Evolutionary conservation across 2,113 vertebrate genomes (phyloP).

Genomic region (Hemiprocne comata): DNA sequence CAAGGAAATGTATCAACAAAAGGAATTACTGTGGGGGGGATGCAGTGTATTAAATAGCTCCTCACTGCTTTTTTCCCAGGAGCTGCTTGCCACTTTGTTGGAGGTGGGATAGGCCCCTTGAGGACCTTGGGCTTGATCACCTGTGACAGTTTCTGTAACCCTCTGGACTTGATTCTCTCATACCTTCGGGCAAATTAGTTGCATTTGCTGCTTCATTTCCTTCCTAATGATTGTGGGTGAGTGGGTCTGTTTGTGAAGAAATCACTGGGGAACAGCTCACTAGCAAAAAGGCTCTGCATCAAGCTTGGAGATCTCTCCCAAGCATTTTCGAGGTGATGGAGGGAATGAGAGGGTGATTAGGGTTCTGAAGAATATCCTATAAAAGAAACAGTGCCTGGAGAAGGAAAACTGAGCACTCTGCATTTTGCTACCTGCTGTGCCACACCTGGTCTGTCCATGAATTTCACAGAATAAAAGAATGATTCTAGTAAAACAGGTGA

Average conservation of each 20-base stretch:
- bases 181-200: background rate
- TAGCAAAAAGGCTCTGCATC: background rate
- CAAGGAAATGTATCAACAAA: background rate
- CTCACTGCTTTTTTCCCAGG: background rate
- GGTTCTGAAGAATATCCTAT: background rate
- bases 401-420: background rate
- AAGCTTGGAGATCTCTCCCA: background rate
- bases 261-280: background rate
- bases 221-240: background rate
- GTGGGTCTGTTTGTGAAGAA: background rate
- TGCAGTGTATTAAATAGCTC: background rate
- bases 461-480: background rate
- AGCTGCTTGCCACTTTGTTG: background rate
- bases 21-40: background rate
- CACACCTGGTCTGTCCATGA: background rate
- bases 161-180: background rate
- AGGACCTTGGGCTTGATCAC: background rate
- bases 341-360: background rate
- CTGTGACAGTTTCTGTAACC: background rate
- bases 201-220: background rate
- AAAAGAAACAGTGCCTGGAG: background rate
- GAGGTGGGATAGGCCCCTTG: background rate
- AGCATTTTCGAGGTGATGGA: background rate
- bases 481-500: background rate
- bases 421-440: background rate